Evolutionary conservation across 2,113 vertebrate species (phyloP), one percentile per base, ranked within the genome.

Genomic region (Melanotaenia duboulayi): DNA sequence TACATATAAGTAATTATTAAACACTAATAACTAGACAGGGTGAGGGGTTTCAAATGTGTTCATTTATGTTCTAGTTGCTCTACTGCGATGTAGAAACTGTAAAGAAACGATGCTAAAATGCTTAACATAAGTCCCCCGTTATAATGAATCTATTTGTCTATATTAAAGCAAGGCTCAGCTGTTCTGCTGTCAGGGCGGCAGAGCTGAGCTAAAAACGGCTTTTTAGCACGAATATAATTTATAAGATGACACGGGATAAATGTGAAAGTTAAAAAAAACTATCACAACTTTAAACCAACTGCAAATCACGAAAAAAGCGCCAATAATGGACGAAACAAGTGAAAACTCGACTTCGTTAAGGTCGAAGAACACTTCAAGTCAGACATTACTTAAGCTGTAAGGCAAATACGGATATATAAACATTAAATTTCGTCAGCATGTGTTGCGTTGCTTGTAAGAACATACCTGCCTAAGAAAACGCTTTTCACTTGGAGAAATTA

Each of bases 381-480:
- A 2, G n/a, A 20, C 46, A 0, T 11, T 14, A n/a, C 19, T 23
- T 0, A 28, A 0, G 1, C 1, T 6, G 0, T 16, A 5, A 22
- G 11, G 16, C 48, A 10, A 0, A n/a, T 0, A 28, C 25, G 2
- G 2, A 19, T 17, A 13, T 0, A 10, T 25, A 7, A 7, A 19
- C 0, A 0, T 77, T 50, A 2, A 16, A 22, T 7, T 0, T 1
- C 10, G 1, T 11, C 35, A 2, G 8, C 4, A 2, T 1, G 1
- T 17, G 1, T 60, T 40, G 13, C 4, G 13, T 11, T 11, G 0
- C 16, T 16, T 12, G 2, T 8, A 37, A 32, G 11, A 11, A 67
- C 83, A n/a, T 78, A 89, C 85, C 82, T 83, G 40, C 4, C 54
- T 0, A 7, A 1, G 0, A 44, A 49, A 11, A 19, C 6, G 54